These are phyloP conservation scores for Calameuta idolon DNA, from an alignment of 2,888 invertebrate genomes.

Conservation along the genomic window DNA sequence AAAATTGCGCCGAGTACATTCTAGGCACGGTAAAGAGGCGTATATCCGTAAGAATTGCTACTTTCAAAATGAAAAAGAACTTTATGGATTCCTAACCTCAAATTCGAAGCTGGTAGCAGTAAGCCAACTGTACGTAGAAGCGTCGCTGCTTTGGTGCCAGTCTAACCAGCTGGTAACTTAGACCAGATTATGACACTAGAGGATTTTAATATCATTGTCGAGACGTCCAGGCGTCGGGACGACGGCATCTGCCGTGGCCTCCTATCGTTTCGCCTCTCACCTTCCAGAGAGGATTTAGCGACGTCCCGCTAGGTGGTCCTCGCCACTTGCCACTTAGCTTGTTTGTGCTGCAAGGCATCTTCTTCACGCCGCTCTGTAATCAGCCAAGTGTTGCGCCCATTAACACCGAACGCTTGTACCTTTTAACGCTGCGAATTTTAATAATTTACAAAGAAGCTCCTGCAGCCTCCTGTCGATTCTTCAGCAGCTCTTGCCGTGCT, in stretches of 20 bases:
- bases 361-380: constrained; percentile 55
- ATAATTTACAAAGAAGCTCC: constrained; percentile 25
- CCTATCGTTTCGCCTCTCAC: constrained; percentile 25
- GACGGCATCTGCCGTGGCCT: constrained; percentile 26
- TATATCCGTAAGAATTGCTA: neutral
- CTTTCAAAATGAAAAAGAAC: neutral
- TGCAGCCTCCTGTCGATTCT: constrained; percentile 3
- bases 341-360: constrained; percentile 36
- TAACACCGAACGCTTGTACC: constrained; percentile 38
- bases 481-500: neutral
- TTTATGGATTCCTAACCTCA: neutral
- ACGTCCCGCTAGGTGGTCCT: constrained; percentile 51
- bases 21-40: neutral
- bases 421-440: constrained; percentile 35
- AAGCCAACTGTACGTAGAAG: neutral
- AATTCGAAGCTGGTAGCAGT: neutral
- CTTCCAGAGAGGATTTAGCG: constrained; percentile 43
- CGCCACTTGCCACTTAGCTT: constrained; percentile 34
- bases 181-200: constrained; percentile 51
- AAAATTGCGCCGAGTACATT: neutral
- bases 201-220: constrained; percentile 2
- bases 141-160: neutral
- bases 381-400: constrained; percentile 48
- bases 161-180: constrained; percentile 47
- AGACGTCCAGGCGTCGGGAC: constrained; percentile 30